Base-by-base conservation (phyloP, 2,888 invertebrate genomes). In the Tetragonisca angustula region DNA sequence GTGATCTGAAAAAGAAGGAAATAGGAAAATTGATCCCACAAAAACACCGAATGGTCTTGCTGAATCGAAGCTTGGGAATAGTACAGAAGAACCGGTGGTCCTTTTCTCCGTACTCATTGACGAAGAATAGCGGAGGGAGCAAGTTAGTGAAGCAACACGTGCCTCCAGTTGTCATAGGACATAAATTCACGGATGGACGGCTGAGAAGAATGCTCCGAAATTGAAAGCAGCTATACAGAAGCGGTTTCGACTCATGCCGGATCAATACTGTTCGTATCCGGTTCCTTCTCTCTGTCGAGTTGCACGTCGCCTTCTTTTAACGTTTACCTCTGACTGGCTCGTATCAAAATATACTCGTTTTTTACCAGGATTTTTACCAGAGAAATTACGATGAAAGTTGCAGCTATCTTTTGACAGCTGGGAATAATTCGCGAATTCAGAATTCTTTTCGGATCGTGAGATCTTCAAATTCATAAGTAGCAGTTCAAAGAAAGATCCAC, bases 261-360 rank as follows among this genome's bases (percentile, higher is more conserved):
- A 91, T 91, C 91, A 91, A 91, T 91, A 91, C 88, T 69, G 78
- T 65, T 71, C 84, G 74, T 72, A 73, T 81, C 72, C 82, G 70
- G 75, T 81, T 85, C 74, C 80, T 27, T 75, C 79, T 75, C 79
- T 70, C 69, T 52, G 77, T 70, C 79, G 83, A 87, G 83, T 85
- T 81, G 74, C 87, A 84, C 75, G 75, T 79, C 68, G 72, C 76
- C 79, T 77, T 59, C 81, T 73, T 74, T 78, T 68, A 17, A 15
- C 68, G 65, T 65, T 62, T 68, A 27, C 59, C 71, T 61, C 54
- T 50, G 72, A 87, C 73, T 17, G 79, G 11, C 27, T 50, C n/a
- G 36, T 65, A 64, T 86, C 65, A 62, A 49, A 80, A 75, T 61
- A 75, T 61, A 32, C 21, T 24, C 43, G 36, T 43, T 43, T 43